Evolutionary conservation across 2,888 invertebrate genomes (phyloP).

Genomic region (Oegoconia quadripuncta): DNA sequence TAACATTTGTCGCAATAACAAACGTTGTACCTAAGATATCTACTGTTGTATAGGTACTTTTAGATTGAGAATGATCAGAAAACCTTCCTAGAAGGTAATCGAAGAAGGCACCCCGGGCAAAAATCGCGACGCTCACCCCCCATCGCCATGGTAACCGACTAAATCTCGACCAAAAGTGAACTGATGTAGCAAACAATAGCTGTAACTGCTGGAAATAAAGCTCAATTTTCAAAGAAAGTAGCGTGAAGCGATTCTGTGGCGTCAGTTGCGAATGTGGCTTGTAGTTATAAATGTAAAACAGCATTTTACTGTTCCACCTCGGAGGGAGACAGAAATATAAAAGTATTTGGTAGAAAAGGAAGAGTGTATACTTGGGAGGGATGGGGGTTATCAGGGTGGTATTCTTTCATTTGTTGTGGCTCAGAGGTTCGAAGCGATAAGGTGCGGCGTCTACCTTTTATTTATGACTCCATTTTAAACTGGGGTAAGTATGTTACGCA

Average conservation of each 20-base stretch:
- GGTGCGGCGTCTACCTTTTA: conserved; percentile 69
- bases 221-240: conserved; percentile 18
- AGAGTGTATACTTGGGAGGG: conserved; percentile 20
- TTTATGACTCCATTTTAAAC: conserved; percentile 77
- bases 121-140: conserved; percentile 58
- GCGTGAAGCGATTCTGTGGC: conserved; percentile 21
- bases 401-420: conserved; percentile 71
- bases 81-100: conserved; percentile 54
- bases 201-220: conserved; percentile 29
- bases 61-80: conserved; percentile 44
- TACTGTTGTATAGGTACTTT: conserved; percentile 18
- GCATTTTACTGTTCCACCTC: conserved; percentile 49
- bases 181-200: conserved; percentile 25
- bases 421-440: conserved; percentile 52
- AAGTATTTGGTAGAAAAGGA: conserved; percentile 22
- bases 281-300: conserved; percentile 79
- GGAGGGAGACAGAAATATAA: conserved; percentile 33
- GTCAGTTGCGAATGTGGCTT: conserved; percentile 49
- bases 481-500: conserved; percentile 63
- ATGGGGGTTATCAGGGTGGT: conserved; percentile 31
- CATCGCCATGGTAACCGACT: conserved; percentile 51
- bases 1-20: too few relatives aligned
- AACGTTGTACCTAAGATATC: too few relatives aligned
- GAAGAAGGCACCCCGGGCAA: conserved; percentile 57
- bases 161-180: conserved; percentile 17